A percentile compares a stretch with the other conserved stretches of the same genome.
Conservation (phyloP, 2,797 vertebrate genomes). For the Eremophila alpestris region DNA sequence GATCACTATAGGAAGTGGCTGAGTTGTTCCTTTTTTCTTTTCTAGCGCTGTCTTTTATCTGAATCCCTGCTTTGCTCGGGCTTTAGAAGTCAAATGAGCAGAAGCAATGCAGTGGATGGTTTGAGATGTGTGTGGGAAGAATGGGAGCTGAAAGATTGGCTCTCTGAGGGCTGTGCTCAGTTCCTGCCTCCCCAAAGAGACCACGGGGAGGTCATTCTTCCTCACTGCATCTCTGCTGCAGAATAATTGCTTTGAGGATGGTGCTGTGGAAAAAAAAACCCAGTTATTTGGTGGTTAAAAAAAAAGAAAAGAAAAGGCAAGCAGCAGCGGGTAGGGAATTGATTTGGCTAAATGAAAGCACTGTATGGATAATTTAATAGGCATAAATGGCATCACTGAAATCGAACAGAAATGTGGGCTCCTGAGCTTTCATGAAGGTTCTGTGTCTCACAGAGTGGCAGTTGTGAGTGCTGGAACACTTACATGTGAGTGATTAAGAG, state of each 20-base stretch:
- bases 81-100: conserved; percentile 68
- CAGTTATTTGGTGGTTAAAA: neutral
- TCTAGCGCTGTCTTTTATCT: conserved; percentile 44
- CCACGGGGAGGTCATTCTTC: conserved; percentile 1
- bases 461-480: neutral
- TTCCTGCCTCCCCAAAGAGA: conserved; percentile 52
- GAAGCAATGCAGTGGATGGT: conserved; percentile 64
- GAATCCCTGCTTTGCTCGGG: conserved; percentile 35
- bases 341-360: neutral
- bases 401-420: neutral
- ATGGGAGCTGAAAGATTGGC: conserved; percentile 53
- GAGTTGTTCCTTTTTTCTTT: neutral
- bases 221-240: conserved; percentile 22
- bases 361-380: neutral
- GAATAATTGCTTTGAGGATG: conserved; percentile 10
- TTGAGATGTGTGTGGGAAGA: conserved; percentile 62
- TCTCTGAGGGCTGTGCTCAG: conserved; percentile 37
- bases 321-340: neutral
- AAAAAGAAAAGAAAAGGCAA: no score
- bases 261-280: neutral
- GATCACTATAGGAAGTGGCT: conserved; percentile 46
- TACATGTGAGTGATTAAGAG: no score
- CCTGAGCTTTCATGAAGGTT: neutral
- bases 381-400: neutral
- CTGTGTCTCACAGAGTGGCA: neutral